phyloP scores from a whole-genome alignment of 2,113 vertebrate species.

The Anolis sagrei region DNA sequence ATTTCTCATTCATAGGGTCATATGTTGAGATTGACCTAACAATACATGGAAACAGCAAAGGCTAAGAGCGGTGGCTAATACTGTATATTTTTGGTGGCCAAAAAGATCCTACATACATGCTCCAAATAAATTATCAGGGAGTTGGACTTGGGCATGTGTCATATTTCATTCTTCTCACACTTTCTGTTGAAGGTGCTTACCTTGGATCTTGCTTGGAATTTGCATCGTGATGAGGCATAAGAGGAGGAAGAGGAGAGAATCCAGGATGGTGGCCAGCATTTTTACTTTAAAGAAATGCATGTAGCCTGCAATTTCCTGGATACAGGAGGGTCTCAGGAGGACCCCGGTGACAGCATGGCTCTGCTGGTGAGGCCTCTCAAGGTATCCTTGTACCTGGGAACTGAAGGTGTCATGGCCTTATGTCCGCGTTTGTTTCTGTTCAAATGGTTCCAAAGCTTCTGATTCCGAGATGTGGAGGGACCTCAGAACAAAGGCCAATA shows the following conservation, averaged over 20 bases:
- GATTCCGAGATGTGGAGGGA: not conserved
- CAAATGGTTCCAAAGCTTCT: not conserved
- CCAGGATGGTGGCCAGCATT: not conserved
- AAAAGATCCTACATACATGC: too few species aligned
- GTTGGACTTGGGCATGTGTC: too few species aligned
- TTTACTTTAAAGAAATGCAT: too few species aligned
- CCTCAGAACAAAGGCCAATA: not conserved
- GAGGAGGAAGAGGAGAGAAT: not conserved
- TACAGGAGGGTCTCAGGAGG: too few species aligned
- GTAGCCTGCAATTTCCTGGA: not conserved
- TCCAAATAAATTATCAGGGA: not conserved
- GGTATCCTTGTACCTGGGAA: too few species aligned
- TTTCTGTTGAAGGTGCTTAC: not conserved
- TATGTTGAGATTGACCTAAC: too few species aligned
- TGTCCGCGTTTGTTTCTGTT: not conserved
- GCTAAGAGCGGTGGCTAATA: too few species aligned
- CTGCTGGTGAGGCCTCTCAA: not conserved
- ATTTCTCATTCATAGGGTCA: too few species aligned
- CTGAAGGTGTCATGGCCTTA: too few species aligned
- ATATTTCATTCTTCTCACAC: too few species aligned
- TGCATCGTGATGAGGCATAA: not conserved
- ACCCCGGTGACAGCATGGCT: fast-evolving
- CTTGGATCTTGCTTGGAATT: not conserved
- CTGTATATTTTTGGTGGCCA: too few species aligned
- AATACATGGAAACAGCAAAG: too few species aligned